Percentiles rank a stretch among this genome's conserved stretches.
Conservation (phyloP, 2,113 vertebrate species). For the Anolis carolinensis region DNA sequence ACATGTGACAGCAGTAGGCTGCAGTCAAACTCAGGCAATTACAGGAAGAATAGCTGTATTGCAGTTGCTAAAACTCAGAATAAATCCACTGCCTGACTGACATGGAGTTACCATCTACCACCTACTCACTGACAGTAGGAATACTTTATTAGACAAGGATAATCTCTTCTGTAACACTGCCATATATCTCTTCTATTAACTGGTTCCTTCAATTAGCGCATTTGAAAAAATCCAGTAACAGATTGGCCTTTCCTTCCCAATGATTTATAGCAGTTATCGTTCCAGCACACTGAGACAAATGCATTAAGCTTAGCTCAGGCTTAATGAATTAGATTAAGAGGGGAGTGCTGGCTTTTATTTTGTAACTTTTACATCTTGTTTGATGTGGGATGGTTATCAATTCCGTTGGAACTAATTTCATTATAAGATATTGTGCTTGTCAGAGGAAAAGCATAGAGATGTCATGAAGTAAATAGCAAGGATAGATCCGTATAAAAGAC, state of each 20-base stretch:
- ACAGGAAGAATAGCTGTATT: too few species aligned
- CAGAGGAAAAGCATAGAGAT: neutral
- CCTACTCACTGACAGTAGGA: neutral
- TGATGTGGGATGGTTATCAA: conserved; percentile 28
- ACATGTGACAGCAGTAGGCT: too few species aligned
- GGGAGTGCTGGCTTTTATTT: conserved; percentile 10
- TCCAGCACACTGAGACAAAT: conserved; percentile 31
- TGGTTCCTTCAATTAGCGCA: neutral
- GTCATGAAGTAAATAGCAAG: neutral
- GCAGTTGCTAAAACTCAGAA: too few species aligned
- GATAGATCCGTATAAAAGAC: neutral
- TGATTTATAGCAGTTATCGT: conserved; percentile 25
- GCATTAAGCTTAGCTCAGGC: conserved; percentile 11
- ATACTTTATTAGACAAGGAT: neutral
- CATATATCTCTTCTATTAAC: too few species aligned
- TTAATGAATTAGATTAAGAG: conserved; percentile 28
- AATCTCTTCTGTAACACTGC: neutral
- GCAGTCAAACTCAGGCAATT: too few species aligned
- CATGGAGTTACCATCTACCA: too few species aligned
- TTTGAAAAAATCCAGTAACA: neutral
- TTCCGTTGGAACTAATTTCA: neutral
- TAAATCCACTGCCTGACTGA: too few species aligned
- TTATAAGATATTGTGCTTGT: neutral
- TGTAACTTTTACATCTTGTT: conserved; percentile 33
- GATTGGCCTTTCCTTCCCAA: conserved; percentile 20